Conservation (phyloP, 2,797 vertebrate genomes). For the Xerus rutilus region DNA sequence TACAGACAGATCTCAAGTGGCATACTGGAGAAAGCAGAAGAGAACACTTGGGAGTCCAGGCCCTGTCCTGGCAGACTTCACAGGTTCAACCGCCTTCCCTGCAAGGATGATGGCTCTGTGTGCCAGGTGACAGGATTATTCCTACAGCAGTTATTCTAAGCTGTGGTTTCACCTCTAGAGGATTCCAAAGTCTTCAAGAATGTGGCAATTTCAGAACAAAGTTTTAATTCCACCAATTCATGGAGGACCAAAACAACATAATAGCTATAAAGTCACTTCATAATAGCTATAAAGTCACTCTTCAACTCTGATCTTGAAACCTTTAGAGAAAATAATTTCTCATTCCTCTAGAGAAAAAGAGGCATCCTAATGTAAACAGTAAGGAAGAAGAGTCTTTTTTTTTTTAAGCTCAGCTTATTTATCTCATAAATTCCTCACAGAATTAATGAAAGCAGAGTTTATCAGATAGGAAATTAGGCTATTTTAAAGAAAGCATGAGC, state of each 20-base stretch:
- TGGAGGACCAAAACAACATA: not conserved
- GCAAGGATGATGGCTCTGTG: not conserved
- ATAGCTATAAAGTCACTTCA: not conserved
- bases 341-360: not conserved
- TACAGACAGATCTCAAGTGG: not conserved
- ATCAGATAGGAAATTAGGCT: not conserved
- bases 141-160: not conserved
- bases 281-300: not conserved
- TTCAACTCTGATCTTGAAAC: not conserved
- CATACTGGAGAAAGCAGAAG: not conserved
- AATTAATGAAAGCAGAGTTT: not conserved
- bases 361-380: not conserved
- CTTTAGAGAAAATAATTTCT: not conserved
- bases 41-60: not conserved
- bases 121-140: not conserved
- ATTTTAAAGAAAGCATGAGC: not conserved
- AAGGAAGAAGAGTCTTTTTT: not conserved
- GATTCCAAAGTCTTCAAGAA: slow-evolving; percentile 7
- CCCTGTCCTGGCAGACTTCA: not conserved
- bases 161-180: not conserved
- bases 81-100: not conserved
- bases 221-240: slow-evolving; percentile 3
- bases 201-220: slow-evolving; percentile 35
- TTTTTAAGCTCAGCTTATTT: not conserved
- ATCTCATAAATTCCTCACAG: not conserved